Evolutionary conservation across 2,888 invertebrate genomes (phyloP).

Genomic region (Lasioglossum vierecki): DNA sequence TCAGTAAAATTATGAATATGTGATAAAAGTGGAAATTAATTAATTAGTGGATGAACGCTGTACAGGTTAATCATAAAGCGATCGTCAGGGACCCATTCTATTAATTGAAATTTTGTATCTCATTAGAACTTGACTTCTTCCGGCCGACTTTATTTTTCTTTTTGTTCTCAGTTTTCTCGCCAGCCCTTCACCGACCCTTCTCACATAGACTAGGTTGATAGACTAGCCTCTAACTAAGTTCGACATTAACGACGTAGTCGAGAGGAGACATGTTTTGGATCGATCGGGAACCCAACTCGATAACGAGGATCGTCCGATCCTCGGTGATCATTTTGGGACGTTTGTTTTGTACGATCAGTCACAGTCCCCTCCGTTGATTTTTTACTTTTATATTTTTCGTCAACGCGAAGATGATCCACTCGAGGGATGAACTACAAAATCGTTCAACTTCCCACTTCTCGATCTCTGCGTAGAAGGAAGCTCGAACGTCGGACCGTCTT

Average conservation of each 20-base stretch:
- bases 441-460: conserved; percentile 43
- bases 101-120: conserved; percentile 38
- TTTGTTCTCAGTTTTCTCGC: conserved; percentile 56
- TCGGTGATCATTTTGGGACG: conserved; percentile 41
- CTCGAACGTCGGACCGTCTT: conserved; percentile 67
- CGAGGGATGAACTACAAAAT: conserved; percentile 11
- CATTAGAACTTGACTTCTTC: conserved; percentile 25
- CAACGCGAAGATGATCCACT: conserved; percentile 15
- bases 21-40: background rate
- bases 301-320: conserved; percentile 20
- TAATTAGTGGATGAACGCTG: background rate
- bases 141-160: conserved; percentile 33
- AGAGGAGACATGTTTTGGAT: conserved; percentile 54
- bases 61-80: background rate
- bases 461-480: conserved; percentile 49
- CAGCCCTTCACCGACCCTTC: conserved; percentile 72
- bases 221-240: conserved; percentile 70
- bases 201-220: conserved; percentile 72
- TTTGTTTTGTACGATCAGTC: conserved; percentile 37
- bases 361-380: conserved; percentile 5
- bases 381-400: conserved; percentile 17
- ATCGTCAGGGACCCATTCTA: conserved; percentile 38
- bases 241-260: conserved; percentile 68
- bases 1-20: too few species aligned
- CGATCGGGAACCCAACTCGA: conserved; percentile 20